Conservation (phyloP, 2,888 invertebrate genomes). For the Graphium colonna region DNA sequence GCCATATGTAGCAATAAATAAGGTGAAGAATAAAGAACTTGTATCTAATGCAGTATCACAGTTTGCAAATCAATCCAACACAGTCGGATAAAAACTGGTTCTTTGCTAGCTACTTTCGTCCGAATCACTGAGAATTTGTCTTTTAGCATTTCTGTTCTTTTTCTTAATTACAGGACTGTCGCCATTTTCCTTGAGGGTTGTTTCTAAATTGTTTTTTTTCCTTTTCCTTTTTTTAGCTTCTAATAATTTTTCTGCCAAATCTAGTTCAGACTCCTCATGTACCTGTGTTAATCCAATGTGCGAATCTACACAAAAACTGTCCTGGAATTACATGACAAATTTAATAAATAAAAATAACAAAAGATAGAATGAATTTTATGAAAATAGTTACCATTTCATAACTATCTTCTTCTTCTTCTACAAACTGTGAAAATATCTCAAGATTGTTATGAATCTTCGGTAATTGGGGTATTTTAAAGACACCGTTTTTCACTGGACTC, state of each 20-base stretch:
- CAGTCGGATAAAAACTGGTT: constrained; percentile 29
- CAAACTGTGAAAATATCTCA: constrained; percentile 75
- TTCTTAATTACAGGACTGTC: constrained; percentile 56
- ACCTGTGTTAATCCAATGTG: constrained; percentile 74
- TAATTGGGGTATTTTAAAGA: constrained; percentile 81
- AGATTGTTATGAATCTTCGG: constrained; percentile 57
- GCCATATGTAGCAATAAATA: not conserved
- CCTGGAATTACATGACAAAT: constrained; percentile 77
- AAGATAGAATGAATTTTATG: no score
- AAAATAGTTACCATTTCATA: constrained; percentile 69
- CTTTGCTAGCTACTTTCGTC: constrained; percentile 52
- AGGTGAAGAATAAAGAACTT: not conserved
- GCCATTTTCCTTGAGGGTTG: constrained; percentile 28
- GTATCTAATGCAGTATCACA: constrained; percentile 43
- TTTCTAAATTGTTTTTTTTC: constrained; percentile 32
- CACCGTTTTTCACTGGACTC: constrained; percentile 79
- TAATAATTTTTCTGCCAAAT: constrained; percentile 82
- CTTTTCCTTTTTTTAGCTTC: constrained; percentile 45
- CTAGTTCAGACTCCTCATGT: constrained; percentile 77
- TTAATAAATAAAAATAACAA: no score
- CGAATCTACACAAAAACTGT: constrained; percentile 83
- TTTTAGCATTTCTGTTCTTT: constrained; percentile 45
- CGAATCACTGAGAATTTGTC: constrained; percentile 67
- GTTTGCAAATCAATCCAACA: constrained; percentile 31
- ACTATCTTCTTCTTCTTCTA: constrained; percentile 61